Evolutionary conservation across 2,797 vertebrate species (phyloP), one percentile per base, ranked within the genome.

Genomic region (Meda fulgida): DNA sequence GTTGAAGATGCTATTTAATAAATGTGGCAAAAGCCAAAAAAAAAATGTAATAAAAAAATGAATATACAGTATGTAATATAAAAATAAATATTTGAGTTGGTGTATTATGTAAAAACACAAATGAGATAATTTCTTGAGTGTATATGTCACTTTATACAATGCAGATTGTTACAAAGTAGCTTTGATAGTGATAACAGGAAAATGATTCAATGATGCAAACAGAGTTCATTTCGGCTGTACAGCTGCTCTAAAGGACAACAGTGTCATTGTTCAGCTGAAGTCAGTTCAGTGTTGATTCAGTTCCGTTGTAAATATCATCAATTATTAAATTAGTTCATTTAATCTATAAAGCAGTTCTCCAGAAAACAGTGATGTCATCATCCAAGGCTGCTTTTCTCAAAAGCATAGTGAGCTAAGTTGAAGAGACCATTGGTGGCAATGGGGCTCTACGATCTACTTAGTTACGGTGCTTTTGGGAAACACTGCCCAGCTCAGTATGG

Each of bases 1-100:
- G 55, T 63, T 63, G 9, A 63, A 18, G 16, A 60, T 78, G 63
- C 9, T 21, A 11, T 78, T 78, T 29, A 75, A 34, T 75, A 78
- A 43, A 60, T 58, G 21, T 58, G 70, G 7, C 14, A 72, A 72
- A 55, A 76, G 73, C 1, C 4, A 13, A 2, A 26, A 19, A 43
- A n/a, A n/a, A 18, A 63, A 40, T 40, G 7, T 18, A 8, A 77
- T 3, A 48, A 77, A 26, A 29, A 36, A 51, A n/a, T 40, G 23
- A 2, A 43, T 43, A 43, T 16, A 43, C 40, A 43, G 11, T 43
- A 26, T 71, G 13, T 18, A 53, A 21, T 21, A 18, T 10, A 46
- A 72, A 29, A 21, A 19, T 51, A 51, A 1, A 18, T 46, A 16
- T 26, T 29, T 73, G 26, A 31, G 8, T 73, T 72, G 69, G 14